These are phyloP conservation scores for Dromaius novaehollandiae DNA, from an alignment of 2,113 vertebrate species.

Conservation along the genomic window DNA sequence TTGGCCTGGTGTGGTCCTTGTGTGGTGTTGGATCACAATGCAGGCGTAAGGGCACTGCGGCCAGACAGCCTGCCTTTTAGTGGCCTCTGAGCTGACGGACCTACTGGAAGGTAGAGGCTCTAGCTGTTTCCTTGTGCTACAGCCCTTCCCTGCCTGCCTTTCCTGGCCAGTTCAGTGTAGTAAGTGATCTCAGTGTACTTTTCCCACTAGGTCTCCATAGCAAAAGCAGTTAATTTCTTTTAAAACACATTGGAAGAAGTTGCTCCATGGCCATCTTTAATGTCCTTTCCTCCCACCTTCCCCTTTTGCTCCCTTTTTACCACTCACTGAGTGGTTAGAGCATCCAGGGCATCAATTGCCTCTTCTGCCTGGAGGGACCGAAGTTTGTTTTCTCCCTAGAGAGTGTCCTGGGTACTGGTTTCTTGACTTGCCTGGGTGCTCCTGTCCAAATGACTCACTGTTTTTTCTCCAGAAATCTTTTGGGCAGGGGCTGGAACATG, in stretches of 20 bases:
- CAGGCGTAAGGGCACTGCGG: not conserved
- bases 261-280: not conserved
- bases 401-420: not conserved
- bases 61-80: not conserved
- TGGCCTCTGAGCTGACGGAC: not conserved
- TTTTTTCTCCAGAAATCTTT: not conserved
- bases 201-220: accelerated
- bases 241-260: not conserved
- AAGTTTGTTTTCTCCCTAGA: not conserved
- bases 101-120: not conserved
- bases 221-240: not conserved
- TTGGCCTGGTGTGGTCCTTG: not conserved
- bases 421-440: not conserved
- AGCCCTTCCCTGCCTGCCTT: not conserved
- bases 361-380: not conserved
- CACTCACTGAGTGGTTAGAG: not conserved
- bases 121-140: not conserved
- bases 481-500: not conserved
- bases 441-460: not conserved
- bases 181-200: not conserved
- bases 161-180: not conserved
- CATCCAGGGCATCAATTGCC: not conserved
- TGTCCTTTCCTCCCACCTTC: not conserved
- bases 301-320: not conserved
- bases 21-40: not conserved